Base-by-base conservation (phyloP, 2,113 vertebrate genomes). In the Labeo catla region DNA sequence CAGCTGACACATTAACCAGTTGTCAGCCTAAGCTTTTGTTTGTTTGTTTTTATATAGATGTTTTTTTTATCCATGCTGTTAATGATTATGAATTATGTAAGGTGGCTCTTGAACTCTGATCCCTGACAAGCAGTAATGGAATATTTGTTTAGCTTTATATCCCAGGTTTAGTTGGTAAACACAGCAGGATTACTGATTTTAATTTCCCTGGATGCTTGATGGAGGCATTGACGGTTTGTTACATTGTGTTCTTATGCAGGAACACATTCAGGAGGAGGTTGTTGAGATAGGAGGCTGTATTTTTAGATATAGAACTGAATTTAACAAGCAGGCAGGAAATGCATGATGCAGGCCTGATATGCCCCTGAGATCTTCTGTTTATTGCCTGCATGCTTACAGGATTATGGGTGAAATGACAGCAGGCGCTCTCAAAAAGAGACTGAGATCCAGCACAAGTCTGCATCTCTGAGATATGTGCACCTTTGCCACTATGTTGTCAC, bases 121-220 rank as follows among this genome's bases (percentile, higher is more conserved):
- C 15, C 76, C 16, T 39, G 76, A 57, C 23, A 54, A 83, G 66
- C 23, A 76, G 2, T 11, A 16, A 34, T 73, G 50, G 19, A 36
- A 8, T 57, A 52, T 43, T 74, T 43, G 50, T 74, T 59, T 57
- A 57, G 15, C 9, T 73, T 19, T 85, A 36, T 57, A 21, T 68
- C 15, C 6, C 61, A 39, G 43, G 12, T 57, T n/a, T 70, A 59
- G 7, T 8, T 45, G 36, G 74, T 54, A 54, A 54, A 66, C 23
- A 78, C 19, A 57, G 28, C 6, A 80, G 63, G 36, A 72, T 59
- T 47, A 39, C 76, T 73, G 59, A 50, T 72, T 86, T 86, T 81
- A 81, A 86, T 86, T 76, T 86, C 85, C 78, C 66, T 63, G 68
- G 28, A 49, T n/a, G 39, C 10, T 34, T 16, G 11, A 23, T 70